Conservation (phyloP, 2,888 invertebrate genomes). For the Rhagonycha lutea region DNA sequence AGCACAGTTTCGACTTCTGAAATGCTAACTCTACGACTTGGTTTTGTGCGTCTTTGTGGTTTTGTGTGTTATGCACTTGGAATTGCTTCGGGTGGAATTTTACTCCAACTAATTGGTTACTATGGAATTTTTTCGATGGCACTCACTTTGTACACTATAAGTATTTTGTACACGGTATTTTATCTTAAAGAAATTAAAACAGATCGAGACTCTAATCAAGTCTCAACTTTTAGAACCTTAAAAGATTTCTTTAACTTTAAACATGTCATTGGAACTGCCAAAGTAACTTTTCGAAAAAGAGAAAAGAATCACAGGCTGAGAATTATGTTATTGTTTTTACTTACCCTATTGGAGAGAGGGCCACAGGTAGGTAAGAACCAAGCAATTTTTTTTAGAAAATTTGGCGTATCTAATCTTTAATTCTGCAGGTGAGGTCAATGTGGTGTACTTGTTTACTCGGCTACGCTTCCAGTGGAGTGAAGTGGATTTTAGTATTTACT, state of each 20-base stretch:
- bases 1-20: not conserved
- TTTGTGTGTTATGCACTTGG: not conserved
- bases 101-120: not conserved
- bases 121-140: not conserved
- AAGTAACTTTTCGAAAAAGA: not conserved
- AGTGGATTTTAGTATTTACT: constrained; percentile 49
- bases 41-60: not conserved
- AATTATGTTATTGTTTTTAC: not conserved
- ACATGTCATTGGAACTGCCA: not conserved
- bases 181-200: not conserved
- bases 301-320: not conserved
- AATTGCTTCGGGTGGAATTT: not conserved
- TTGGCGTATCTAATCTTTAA: not conserved
- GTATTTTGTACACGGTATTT: not conserved
- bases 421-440: not conserved
- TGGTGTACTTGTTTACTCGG: not conserved
- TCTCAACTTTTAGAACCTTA: not conserved
- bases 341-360: not conserved
- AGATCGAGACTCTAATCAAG: not conserved
- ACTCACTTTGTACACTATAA: not conserved
- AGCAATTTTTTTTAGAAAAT: not conserved
- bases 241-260: not conserved
- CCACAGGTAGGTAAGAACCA: not conserved
- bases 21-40: not conserved
- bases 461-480: not conserved